Evolutionary conservation across 2,888 invertebrate species (phyloP), one percentile per base, ranked within the genome.

Genomic region (Tryphoninae sp.): DNA sequence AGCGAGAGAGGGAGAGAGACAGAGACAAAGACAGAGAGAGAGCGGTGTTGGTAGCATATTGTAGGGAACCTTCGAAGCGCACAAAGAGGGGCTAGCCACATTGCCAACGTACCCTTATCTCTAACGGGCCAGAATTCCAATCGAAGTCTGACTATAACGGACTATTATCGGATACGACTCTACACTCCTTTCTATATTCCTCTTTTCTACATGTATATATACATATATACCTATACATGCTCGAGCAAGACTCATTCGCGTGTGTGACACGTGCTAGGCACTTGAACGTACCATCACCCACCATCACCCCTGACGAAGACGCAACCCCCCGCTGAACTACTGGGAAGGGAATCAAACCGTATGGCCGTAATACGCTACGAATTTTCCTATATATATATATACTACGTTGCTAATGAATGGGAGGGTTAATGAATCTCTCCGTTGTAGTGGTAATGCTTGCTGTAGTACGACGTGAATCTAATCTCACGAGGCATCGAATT

Each of bases 91-190:
- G 76, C 68, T 69, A 59, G 76, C 40, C 67, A 73, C 72, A 58
- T 45, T 85, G 86, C 33, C 7, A 84, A 82, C 86, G 84, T 84
- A 88, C 89, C 87, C 89, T 90, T 90, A 90, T 90, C 90, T 89
- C 88, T 86, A 87, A 86, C 86, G 84, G 86, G 84, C 81, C 89
- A 90, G 89, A 86, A 87, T 89, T 88, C 88, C 88, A 86, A 89
- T 89, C 85, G 87, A 86, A 87, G 80, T 83, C 82, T 67, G 69
- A 76, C 80, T 82, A 82, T 82, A 69, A 77, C 71, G 74, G 23
- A 58, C n/a, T 58, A 58, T 11, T 13, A 67, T 67, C 33, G 33
- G 8, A 42, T 45, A 33, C 33, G 33, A 33, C 33, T 33, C 33
- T 33, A 6, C 33, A 33, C 0, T 33, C 33, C 6, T 33, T 33